These are phyloP conservation scores for Dexiosoma caninum DNA, from an alignment of 2,888 invertebrate genomes.

Conservation along the genomic window DNA sequence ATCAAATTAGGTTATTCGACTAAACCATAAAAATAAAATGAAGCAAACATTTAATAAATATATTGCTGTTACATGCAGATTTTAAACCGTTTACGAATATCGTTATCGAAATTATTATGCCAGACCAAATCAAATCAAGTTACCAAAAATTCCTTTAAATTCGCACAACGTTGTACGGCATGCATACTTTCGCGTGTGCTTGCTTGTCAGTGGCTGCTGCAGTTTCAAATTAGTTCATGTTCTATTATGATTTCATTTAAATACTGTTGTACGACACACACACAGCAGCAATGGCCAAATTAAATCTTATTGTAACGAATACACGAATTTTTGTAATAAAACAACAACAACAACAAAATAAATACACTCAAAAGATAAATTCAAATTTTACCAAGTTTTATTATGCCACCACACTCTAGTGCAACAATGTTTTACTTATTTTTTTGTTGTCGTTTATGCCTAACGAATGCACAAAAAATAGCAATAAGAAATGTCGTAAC, in stretches of 20 bases:
- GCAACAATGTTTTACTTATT: slow-evolving; percentile 7
- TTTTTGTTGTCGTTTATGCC: background rate
- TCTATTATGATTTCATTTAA: slow-evolving; percentile 18
- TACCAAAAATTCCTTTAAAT: background rate
- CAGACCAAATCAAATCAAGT: background rate
- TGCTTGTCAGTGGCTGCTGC: background rate
- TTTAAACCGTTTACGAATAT: background rate
- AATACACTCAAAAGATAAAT: slow-evolving; percentile 21
- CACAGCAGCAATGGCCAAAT: slow-evolving; percentile 38
- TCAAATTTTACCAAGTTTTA: slow-evolving; percentile 39
- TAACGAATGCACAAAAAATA: slow-evolving; percentile 11
- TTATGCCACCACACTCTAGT: slow-evolving; percentile 49
- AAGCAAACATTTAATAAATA: too few species aligned
- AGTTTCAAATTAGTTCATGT: slow-evolving; percentile 34
- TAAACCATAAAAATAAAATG: background rate
- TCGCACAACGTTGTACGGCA: background rate
- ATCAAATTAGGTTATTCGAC: slow-evolving; percentile 3
- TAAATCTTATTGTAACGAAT: slow-evolving; percentile 27
- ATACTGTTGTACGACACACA: background rate
- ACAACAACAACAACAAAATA: background rate
- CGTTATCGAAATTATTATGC: background rate
- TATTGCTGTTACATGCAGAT: background rate
- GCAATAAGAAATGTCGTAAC: slow-evolving; percentile 6
- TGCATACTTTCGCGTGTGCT: background rate
- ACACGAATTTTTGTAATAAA: background rate